phyloP scores from a whole-genome alignment of 2,797 vertebrate genomes.

The Poecilia velifera region DNA sequence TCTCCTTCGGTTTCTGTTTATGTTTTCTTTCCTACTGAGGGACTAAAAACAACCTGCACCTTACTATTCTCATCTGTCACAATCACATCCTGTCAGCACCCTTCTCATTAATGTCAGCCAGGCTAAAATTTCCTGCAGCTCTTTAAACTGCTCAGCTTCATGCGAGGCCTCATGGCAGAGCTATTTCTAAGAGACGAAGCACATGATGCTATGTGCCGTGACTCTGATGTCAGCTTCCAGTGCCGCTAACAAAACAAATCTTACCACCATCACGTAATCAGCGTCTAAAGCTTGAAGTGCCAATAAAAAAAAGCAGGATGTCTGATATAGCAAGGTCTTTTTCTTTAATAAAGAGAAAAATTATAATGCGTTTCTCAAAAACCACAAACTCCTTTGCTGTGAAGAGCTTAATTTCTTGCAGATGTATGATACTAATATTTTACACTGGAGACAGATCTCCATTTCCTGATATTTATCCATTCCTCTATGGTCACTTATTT shows the following conservation, averaged over 20 bases:
- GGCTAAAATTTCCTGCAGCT: conserved; percentile 39
- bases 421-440: neutral
- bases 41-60: conserved; percentile 12
- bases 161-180: conserved; percentile 36
- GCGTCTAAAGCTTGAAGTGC: conserved; percentile 36
- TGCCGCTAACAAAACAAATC: conserved; percentile 67
- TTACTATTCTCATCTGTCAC: conserved; percentile 15
- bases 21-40: neutral
- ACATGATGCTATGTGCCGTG: conserved; percentile 53
- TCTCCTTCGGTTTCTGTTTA: neutral
- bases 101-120: conserved; percentile 11
- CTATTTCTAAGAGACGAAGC: conserved; percentile 65
- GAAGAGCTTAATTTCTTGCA: neutral
- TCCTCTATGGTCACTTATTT: neutral
- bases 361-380: neutral
- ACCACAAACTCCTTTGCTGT: neutral
- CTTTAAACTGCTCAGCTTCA: conserved; percentile 36
- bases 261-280: conserved; percentile 63
- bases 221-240: conserved; percentile 68
- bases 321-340: neutral
- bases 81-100: conserved; percentile 28
- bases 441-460: neutral
- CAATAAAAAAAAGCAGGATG: conserved; percentile 7
- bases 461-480: neutral
- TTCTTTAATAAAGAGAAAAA: neutral